Evolutionary conservation across 1,140 invertebrate genomes (phyloP).

Genomic region (Brachystomella parvula): DNA sequence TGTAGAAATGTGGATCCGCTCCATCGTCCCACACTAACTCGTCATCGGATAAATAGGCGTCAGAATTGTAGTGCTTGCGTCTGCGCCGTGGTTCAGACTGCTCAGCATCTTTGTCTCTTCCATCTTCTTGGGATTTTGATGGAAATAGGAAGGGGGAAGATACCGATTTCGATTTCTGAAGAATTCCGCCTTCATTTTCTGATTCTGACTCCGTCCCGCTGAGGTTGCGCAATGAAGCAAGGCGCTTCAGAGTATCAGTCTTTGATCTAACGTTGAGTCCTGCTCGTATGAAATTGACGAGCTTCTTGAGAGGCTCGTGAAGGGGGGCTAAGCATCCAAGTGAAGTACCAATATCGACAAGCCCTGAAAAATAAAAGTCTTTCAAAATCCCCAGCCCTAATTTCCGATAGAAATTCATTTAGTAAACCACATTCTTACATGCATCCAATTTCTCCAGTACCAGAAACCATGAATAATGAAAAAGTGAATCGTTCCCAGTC

Average conservation of each 20-base stretch:
- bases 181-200: background rate
- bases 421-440: too few relatives aligned
- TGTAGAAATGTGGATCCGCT: too few relatives aligned
- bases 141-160: too few relatives aligned
- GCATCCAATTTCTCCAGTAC: constrained; percentile 4
- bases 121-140: too few relatives aligned
- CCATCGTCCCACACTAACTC: too few relatives aligned
- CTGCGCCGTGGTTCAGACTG: too few relatives aligned
- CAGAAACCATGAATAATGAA: constrained; percentile 10
- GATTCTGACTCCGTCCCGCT: background rate
- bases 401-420: background rate
- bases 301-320: background rate
- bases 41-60: too few relatives aligned
- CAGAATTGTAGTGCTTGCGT: too few relatives aligned
- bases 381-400: background rate
- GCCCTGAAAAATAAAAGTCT: background rate
- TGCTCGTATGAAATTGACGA: background rate
- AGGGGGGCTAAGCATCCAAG: background rate
- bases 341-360: background rate
- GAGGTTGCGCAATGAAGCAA: background rate
- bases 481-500: background rate
- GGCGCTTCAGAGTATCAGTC: background rate
- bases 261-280: background rate
- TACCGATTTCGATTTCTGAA: constrained; percentile 21
- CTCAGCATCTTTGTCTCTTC: too few relatives aligned